phyloP scores from a whole-genome alignment of 2,888 invertebrate species.

The Punctoribates punctum region DNA sequence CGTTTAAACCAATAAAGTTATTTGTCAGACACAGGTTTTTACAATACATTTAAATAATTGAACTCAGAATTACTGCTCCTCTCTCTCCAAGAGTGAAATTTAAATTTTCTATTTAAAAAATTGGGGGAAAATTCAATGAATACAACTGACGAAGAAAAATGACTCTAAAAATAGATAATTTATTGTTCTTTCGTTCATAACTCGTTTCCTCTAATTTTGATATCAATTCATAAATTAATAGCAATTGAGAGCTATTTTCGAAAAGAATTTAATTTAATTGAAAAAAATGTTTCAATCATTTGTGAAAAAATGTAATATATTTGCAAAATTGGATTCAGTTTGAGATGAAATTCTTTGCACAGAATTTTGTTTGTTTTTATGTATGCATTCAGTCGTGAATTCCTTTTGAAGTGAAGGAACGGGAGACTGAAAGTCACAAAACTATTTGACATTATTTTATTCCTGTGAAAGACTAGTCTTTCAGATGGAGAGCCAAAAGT shows the following conservation, averaged over 20 bases:
- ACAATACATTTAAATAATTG: constrained; percentile 26
- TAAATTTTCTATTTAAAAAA: not conserved
- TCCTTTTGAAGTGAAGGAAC: not conserved
- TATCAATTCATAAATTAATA: constrained; percentile 5
- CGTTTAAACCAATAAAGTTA: constrained; percentile 29
- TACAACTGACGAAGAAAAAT: constrained; percentile 24
- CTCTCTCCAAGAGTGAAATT: not conserved
- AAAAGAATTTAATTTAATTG: not conserved
- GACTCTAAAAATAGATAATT: constrained; percentile 21
- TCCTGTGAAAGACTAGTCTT: not conserved
- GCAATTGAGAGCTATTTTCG: not conserved
- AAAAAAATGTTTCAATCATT: not conserved
- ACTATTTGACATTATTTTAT: not conserved
- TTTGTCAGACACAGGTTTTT: constrained; percentile 2
- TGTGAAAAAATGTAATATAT: not conserved
- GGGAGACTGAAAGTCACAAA: not conserved
- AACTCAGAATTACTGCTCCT: not conserved
- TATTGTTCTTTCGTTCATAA: constrained; percentile 2
- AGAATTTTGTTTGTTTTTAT: constrained; percentile 24
- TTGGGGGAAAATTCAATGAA: constrained; percentile 18
- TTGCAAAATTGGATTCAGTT: not conserved
- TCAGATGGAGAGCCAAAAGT: not conserved
- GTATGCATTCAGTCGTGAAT: constrained; percentile 9
- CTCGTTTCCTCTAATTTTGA: not conserved
- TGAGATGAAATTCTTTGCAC: not conserved